phyloP scores from a whole-genome alignment of 2,888 invertebrate species.

The Mesochorus sp. region DNA sequence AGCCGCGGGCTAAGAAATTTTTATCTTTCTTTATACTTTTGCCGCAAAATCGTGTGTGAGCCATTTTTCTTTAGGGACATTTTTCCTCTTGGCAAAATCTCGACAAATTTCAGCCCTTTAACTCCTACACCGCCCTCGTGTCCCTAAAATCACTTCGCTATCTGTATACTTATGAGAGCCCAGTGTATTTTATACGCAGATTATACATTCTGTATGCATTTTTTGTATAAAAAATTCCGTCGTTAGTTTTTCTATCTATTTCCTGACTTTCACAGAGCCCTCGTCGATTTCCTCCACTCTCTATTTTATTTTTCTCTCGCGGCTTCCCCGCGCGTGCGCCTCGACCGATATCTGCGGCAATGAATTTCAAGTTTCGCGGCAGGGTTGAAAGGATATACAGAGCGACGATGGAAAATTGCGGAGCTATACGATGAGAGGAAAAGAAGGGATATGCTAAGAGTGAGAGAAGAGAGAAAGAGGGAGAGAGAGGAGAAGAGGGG shows the following conservation, averaged over 20 bases:
- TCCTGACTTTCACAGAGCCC: slow-evolving; percentile 25
- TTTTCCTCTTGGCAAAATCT: slow-evolving; percentile 42
- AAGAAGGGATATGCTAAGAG: slow-evolving; percentile 32
- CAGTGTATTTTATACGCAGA: neutral
- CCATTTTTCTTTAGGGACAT: neutral
- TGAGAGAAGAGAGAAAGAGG: neutral
- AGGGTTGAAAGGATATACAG: slow-evolving; percentile 28
- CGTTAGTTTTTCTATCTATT: slow-evolving; percentile 43
- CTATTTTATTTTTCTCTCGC: slow-evolving; percentile 40
- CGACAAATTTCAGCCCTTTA: slow-evolving; percentile 26
- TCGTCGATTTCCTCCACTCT: slow-evolving; percentile 19
- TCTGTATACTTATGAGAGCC: neutral
- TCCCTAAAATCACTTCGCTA: neutral
- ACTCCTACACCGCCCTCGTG: slow-evolving; percentile 13
- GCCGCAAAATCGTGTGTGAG: neutral
- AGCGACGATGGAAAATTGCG: slow-evolving; percentile 48
- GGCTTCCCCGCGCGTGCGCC: slow-evolving; percentile 39
- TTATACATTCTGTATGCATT: neutral
- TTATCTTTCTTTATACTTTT: neutral
- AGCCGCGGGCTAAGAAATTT: too few species aligned
- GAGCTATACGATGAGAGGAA: slow-evolving; percentile 15
- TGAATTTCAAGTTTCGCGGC: slow-evolving; percentile 65
- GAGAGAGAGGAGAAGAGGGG: slow-evolving; percentile 30
- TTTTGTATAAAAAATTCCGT: neutral
- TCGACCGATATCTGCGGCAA: slow-evolving; percentile 62